These are phyloP conservation scores for Poeciliopsis paucimaculata DNA, from an alignment of 2,797 vertebrate genomes.

Conservation along the genomic window DNA sequence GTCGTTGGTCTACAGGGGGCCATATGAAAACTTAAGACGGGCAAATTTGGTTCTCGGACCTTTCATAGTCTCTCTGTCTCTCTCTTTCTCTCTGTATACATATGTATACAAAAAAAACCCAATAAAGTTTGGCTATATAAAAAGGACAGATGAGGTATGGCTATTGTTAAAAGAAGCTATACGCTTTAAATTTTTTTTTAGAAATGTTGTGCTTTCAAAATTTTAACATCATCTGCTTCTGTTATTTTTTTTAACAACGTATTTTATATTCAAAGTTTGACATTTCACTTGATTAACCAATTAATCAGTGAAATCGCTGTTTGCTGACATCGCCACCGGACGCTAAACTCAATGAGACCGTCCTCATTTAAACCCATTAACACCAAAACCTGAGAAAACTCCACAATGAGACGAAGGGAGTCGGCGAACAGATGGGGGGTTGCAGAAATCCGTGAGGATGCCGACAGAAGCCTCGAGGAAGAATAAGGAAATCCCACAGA, in stretches of 20 bases:
- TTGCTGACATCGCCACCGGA: constrained; percentile 65
- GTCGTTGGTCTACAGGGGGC: neutral
- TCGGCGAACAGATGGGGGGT: constrained; percentile 25
- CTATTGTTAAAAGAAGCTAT: neutral
- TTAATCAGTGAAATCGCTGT: constrained; percentile 69
- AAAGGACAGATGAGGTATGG: neutral
- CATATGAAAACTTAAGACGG: no score
- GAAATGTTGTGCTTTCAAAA: neutral
- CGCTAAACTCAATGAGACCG: constrained; percentile 60
- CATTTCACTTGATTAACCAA: constrained; percentile 66
- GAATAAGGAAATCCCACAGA: constrained; percentile 46
- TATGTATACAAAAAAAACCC: neutral
- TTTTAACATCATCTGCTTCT: constrained; percentile 1
- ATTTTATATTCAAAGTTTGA: constrained; percentile 68
- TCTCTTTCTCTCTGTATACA: neutral
- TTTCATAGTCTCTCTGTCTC: neutral
- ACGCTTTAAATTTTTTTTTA: neutral
- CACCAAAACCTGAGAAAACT: constrained; percentile 46
- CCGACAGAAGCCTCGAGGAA: constrained; percentile 38
- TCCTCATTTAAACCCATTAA: constrained; percentile 58
- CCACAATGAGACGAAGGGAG: constrained; percentile 34
- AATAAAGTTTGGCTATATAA: neutral
- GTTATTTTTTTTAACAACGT: constrained; percentile 36
- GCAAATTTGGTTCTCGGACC: no score
- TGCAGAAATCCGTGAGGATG: constrained; percentile 44